Base-by-base conservation (phyloP, 2,888 invertebrate species). In the Bibio marci region DNA sequence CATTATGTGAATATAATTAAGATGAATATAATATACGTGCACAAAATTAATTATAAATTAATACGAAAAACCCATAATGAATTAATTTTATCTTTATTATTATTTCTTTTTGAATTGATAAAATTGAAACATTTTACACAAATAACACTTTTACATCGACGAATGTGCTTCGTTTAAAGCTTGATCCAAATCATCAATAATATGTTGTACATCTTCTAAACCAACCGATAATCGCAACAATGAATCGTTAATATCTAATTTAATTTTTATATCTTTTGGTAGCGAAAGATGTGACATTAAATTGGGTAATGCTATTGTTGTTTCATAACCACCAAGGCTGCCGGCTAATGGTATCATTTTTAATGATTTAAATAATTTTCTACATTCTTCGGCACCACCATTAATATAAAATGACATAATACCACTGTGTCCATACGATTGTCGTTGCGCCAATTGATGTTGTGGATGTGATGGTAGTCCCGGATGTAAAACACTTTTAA, bases 261-360 rank as follows among this genome's bases (percentile, higher is more conserved):
- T 12, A 19, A 7, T 2, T 7, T 33, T 17, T 18, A 4, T 2
- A n/a, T 30, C 15, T 12, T 12, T 4, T 22, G 22, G 22, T 8
- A 22, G 5, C 22, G 22, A 22, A 22, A 22, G 8, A 22, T 22
- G 22, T 22, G 22, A 22, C 22, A 22, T 22, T 6, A 22, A 4
- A 4, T 4, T 22, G 22, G 22, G 22, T 8, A 22, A 6, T 22
- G 4, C 22, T 6, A 22, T 22, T 4, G 8, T 22, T 6, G 5
- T 91, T 57, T 97, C 94, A 52, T 80, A 90, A 40, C 94, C 94
- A 37, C 97, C 97, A 43, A 98, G 70, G 54, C 92, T 94, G 58
- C 92, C 95, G 4, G 95, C 94, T 37, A 91, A 61, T 1, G 71
- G 75, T 58, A 94, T 90, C 17, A 90, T 49, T 64, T 87, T 80